phyloP scores from a whole-genome alignment of 1,140 invertebrate genomes.

The Episyrphus balteatus region DNA sequence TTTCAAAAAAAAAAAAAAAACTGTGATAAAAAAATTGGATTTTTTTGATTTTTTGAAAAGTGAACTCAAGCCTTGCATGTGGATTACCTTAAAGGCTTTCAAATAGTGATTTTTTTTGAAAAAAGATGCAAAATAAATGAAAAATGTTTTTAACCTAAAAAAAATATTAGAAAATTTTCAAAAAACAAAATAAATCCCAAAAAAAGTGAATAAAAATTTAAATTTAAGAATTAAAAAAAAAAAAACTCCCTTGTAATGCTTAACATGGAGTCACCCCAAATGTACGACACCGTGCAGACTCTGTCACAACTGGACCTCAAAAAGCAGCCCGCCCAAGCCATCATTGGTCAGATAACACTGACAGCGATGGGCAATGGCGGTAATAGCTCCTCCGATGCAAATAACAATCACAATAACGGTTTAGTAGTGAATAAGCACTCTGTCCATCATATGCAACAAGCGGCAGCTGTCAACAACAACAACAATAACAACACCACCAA shows the following conservation, averaged over 20 bases:
- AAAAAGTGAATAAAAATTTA: slow-evolving; percentile 8
- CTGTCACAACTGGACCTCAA: slow-evolving; percentile 34
- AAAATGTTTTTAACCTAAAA: slow-evolving; percentile 7
- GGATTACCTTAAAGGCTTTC: not conserved
- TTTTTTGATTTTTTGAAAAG: slow-evolving; percentile 1
- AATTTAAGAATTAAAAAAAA: slow-evolving; percentile 1
- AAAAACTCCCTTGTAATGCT: slow-evolving; percentile 24
- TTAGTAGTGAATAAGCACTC: slow-evolving; percentile 30
- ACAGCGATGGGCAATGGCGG: slow-evolving; percentile 40
- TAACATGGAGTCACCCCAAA: slow-evolving; percentile 59
- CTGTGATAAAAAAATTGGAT: slow-evolving; percentile 5
- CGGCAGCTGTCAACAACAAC: slow-evolving; percentile 29
- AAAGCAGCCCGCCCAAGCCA: slow-evolving; percentile 35
- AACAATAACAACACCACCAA: slow-evolving; percentile 32
- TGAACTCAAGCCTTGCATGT: not conserved
- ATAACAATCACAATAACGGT: slow-evolving; percentile 31
- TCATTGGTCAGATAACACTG: slow-evolving; percentile 37
- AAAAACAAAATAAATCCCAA: slow-evolving; percentile 1
- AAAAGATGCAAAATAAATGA: not conserved
- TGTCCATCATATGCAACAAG: slow-evolving; percentile 32
- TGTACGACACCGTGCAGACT: slow-evolving; percentile 47
- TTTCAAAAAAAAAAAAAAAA: slow-evolving; percentile 9
- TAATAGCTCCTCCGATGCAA: slow-evolving; percentile 27
- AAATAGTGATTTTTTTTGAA: not conserved
- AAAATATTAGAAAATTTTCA: not conserved